Base-by-base conservation (phyloP, 2,888 invertebrate species). In the Eupithecia vulgata region DNA sequence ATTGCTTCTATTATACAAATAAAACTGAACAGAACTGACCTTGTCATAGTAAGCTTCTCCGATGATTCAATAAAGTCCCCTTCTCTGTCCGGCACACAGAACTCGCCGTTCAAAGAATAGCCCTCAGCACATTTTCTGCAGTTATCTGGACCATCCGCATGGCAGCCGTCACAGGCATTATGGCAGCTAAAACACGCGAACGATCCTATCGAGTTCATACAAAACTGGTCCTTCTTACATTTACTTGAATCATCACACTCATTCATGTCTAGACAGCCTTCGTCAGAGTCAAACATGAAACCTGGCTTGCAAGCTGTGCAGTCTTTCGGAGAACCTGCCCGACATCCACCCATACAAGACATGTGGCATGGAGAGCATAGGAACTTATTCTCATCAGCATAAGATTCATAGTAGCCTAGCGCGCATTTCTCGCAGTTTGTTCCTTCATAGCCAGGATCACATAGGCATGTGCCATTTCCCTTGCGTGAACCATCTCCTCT, bases 101-200 rank as follows among this genome's bases (percentile, higher is more conserved):
- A 95, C 77, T 97, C 97, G 74, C 97, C 97, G 78, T 96, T 95
- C 77, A 96, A 94, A 13, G 95, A 93, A 87, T 95, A 98, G 8
- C 97, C 97, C 21, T 95, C 91, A 0, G 97, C 96, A 94, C 99
- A 99, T 84, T 96, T 95, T 42, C 95, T 94, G 90, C 99, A 99
- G 96, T 98, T 97, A 88, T 99, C 98, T 0, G 98, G 98, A 0
- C 99, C 99, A 89, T 98, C 98, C 0, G 98, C 98, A 70, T 96
- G 95, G 86, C 99, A 99, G 0, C 97, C 96, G 66, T 95, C 91
- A 86, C 99, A 99, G 0, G 98, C 95, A 82, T 95, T 96, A 90
- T 99, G 98, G 91, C 99, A 99, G 68, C 95, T 96, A 83, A 97
- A 90, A 90, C 99, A 99, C 13, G 95, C 91, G 84, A 95, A 98